Evolutionary conservation across 2,113 vertebrate species (phyloP).

Genomic region (Dinomys branickii): DNA sequence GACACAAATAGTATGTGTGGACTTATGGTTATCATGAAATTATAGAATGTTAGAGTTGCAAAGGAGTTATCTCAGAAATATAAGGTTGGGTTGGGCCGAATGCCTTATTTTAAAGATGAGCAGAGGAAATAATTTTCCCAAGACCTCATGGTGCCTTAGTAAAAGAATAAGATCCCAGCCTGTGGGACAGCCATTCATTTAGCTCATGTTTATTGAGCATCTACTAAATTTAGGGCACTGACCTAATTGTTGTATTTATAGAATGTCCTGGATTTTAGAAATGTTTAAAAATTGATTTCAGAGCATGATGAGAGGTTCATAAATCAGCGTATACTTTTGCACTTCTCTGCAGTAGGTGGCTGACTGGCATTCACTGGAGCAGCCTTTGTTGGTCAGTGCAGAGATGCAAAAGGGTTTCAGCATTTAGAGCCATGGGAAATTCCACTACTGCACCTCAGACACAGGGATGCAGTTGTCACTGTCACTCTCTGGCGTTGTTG

Average conservation of each 20-base stretch:
- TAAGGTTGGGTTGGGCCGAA: background rate
- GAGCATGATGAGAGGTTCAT: background rate
- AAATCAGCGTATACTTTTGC: constrained; percentile 34
- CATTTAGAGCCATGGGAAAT: background rate
- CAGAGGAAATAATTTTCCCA: background rate
- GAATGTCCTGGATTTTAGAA: constrained; percentile 15
- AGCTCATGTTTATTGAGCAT: background rate
- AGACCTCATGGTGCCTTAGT: background rate
- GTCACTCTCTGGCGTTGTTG: background rate
- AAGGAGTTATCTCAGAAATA: background rate
- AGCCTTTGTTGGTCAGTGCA: background rate
- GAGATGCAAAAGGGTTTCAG: constrained; percentile 1
- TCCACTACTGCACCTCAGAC: background rate
- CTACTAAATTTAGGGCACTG: background rate
- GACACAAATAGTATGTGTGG: background rate
- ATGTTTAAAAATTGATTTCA: constrained; percentile 52
- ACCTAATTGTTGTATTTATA: background rate
- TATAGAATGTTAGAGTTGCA: background rate
- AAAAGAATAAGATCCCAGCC: background rate
- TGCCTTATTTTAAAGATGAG: background rate
- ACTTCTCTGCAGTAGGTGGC: constrained; percentile 4
- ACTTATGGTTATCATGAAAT: constrained; percentile 28
- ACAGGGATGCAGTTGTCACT: background rate
- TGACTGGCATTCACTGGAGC: background rate
- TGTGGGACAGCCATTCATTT: background rate